Percentiles rank a stretch among this genome's conserved stretches.
phyloP scores from a whole-genome alignment of 2,888 invertebrate species.

The Cotesia congregata region DNA sequence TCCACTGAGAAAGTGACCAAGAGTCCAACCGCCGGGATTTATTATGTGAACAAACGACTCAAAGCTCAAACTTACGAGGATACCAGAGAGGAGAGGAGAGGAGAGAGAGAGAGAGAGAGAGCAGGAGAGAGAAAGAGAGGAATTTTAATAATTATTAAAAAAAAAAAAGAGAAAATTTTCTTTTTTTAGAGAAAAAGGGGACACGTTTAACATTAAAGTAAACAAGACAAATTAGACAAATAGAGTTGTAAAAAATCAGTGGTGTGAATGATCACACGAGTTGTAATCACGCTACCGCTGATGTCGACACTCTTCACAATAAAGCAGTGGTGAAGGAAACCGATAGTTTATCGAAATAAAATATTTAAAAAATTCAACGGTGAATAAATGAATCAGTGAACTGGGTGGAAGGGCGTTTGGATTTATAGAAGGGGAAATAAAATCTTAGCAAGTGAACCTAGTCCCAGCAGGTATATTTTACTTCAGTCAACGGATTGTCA shows the following conservation, averaged over 20 bases:
- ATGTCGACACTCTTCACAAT: constrained; percentile 9
- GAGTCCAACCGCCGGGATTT: constrained; percentile 2
- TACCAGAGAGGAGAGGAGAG: constrained; percentile 6
- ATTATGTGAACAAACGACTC: constrained; percentile 13
- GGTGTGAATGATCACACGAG: constrained; percentile 20
- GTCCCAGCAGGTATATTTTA: background rate
- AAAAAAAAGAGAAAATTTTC: background rate
- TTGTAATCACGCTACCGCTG: constrained; percentile 1
- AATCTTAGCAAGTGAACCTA: background rate
- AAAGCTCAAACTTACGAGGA: background rate
- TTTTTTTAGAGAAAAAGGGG: background rate
- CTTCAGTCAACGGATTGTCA: background rate
- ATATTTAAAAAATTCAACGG: background rate
- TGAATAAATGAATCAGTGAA: background rate
- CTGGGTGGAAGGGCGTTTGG: background rate
- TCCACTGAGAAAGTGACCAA: constrained; percentile 3
- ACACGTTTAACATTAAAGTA: background rate
- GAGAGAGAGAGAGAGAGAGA: constrained; percentile 6
- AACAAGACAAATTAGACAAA: background rate
- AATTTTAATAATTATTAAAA: constrained; percentile 4
- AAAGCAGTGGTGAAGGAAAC: constrained; percentile 11
- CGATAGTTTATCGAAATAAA: background rate
- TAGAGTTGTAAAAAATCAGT: constrained; percentile 15
- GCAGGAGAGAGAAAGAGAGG: constrained; percentile 1
- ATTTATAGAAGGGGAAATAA: constrained; percentile 1